Evolutionary conservation across 2,888 invertebrate genomes (phyloP).

Genomic region (Macaria notata): DNA sequence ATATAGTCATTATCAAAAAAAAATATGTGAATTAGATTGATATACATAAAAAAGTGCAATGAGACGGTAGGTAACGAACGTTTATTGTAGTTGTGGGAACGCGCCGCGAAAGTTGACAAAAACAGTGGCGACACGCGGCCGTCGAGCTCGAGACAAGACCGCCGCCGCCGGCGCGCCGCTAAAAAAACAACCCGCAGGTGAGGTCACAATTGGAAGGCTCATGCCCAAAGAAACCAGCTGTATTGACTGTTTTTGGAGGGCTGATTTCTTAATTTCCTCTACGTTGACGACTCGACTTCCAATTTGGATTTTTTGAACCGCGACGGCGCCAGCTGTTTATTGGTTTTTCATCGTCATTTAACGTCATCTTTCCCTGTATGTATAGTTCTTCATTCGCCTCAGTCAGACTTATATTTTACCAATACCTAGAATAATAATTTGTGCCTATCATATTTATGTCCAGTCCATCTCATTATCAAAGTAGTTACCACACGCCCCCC

Average conservation of each 20-base stretch:
- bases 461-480: neutral
- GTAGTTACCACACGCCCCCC: slow-evolving; percentile 15
- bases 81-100: slow-evolving; percentile 57
- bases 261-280: slow-evolving; percentile 30
- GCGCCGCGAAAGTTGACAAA: slow-evolving; percentile 70
- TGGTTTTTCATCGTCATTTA: neutral
- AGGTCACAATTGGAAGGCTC: slow-evolving; percentile 44
- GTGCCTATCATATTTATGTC: no score
- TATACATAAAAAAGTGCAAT: no score
- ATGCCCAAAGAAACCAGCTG: slow-evolving; percentile 45
- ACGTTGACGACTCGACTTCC: neutral
- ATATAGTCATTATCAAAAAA: no score
- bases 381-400: no score
- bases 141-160: slow-evolving; percentile 43
- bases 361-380: no score
- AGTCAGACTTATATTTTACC: no score
- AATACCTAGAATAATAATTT: no score
- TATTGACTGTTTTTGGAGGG: slow-evolving; percentile 25
- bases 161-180: slow-evolving; percentile 34
- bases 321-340: slow-evolving; percentile 4
- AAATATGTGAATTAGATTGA: no score
- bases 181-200: slow-evolving; percentile 48
- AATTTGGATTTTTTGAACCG: neutral
- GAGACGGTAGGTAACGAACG: slow-evolving; percentile 9
- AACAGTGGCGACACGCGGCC: slow-evolving; percentile 57